Conservation (phyloP, 2,797 vertebrate species). For the Galagoides demidoff region DNA sequence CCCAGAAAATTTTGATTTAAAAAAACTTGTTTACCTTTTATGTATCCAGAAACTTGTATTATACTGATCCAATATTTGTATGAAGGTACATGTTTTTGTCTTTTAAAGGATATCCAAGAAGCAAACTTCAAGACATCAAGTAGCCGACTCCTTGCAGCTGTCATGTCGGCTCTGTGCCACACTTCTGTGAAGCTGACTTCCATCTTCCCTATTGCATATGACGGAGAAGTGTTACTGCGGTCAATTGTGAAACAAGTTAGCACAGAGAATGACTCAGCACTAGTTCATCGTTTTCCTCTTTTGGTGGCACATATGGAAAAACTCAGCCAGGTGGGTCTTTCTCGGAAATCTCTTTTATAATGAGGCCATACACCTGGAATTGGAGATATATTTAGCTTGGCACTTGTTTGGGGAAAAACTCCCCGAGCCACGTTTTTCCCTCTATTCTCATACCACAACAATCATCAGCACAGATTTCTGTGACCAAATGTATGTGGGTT, state of each 20-base stretch:
- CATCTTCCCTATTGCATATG: constrained; percentile 97
- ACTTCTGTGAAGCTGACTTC: constrained; percentile 98
- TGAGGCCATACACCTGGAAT: not conserved
- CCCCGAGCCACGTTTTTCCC: not conserved
- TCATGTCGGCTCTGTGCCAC: constrained; percentile 99
- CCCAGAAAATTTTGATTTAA: not conserved
- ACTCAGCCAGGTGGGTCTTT: constrained; percentile 94
- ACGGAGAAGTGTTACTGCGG: constrained; percentile 96
- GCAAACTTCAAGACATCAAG: constrained; percentile 99
- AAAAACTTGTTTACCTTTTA: not conserved
- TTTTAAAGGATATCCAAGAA: constrained; percentile 95
- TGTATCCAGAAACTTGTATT: constrained; percentile 40
- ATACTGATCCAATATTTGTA: constrained; percentile 43
- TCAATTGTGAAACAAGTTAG: constrained; percentile 98
- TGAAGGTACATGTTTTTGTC: not conserved
- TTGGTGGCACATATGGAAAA: constrained; percentile 99
- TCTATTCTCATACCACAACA: not conserved
- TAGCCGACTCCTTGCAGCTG: constrained; percentile 96
- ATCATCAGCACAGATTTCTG: not conserved
- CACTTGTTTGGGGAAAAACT: not conserved
- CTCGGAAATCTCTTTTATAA: not conserved
- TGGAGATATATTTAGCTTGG: not conserved
- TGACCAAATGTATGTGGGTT: not conserved
- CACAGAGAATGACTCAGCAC: constrained; percentile 98
- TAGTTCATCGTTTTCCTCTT: constrained; percentile 97